Percentiles rank a stretch among this genome's conserved stretches.
phyloP scores from a whole-genome alignment of 1,140 invertebrate species.

The Lucilia sericata region DNA sequence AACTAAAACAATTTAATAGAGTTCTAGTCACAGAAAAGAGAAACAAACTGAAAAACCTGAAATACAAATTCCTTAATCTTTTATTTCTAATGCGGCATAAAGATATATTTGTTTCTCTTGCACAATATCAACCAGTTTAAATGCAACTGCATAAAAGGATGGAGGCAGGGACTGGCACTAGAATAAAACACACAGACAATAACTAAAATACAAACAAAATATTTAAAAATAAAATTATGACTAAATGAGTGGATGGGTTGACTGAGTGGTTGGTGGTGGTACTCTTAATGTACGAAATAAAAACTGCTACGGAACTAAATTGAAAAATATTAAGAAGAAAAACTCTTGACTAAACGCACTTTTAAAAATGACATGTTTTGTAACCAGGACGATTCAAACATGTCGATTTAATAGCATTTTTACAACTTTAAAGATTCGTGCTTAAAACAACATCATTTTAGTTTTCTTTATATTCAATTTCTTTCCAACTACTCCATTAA shows the following conservation, averaged over 20 bases:
- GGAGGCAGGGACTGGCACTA: not conserved
- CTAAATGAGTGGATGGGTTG: not conserved
- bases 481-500: not conserved
- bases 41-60: not conserved
- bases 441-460: conserved; percentile 52
- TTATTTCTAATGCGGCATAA: not conserved
- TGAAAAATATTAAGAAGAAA: not conserved
- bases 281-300: not conserved
- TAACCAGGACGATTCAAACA: conserved; percentile 45
- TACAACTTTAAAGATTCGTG: conserved; percentile 67
- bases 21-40: not conserved
- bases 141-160: not conserved
- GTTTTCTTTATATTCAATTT: not conserved
- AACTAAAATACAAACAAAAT: not conserved
- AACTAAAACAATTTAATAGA: conserved; percentile 41
- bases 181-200: not conserved
- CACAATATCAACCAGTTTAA: no score
- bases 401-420: conserved; percentile 67
- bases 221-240: not conserved
- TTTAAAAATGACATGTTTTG: not conserved
- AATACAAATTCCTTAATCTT: not conserved
- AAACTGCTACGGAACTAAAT: not conserved
- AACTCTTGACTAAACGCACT: conserved; percentile 24
- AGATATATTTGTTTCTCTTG: no score
- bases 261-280: not conserved